A percentile compares a stretch with the other conserved stretches of the same genome.
Evolutionary conservation across 2,888 invertebrate genomes (phyloP).

Genomic region (Dryomyza anilis): DNA sequence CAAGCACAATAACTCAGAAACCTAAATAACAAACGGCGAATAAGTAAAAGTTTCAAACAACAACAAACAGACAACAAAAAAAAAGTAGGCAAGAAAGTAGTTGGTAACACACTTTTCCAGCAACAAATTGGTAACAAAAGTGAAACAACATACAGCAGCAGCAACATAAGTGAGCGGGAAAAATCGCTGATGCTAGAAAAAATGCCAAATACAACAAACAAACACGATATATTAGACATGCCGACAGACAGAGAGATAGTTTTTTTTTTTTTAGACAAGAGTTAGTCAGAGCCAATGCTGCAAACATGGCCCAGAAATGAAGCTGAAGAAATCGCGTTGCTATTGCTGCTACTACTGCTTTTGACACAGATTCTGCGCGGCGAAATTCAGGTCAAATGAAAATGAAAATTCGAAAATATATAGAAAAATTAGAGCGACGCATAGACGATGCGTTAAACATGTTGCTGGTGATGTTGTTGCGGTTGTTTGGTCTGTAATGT

Average conservation of each 20-base stretch:
- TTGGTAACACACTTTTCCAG: conserved; percentile 32
- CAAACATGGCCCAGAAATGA: neutral
- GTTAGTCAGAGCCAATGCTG: neutral
- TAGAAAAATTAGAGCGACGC: conserved; percentile 17
- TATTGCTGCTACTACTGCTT: neutral
- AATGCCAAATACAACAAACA: conserved; percentile 3
- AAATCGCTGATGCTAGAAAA: no score
- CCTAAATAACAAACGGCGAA: neutral
- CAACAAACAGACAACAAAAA: neutral
- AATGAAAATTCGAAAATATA: conserved; percentile 48
- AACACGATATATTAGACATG: no score
- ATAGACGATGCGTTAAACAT: no score
- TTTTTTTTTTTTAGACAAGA: no score
- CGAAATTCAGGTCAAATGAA: conserved; percentile 58
- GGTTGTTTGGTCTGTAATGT: neutral
- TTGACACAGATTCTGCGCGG: conserved; percentile 47
- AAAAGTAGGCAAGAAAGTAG: neutral
- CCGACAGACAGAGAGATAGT: no score
- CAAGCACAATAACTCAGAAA: neutral
- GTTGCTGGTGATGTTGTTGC: neutral
- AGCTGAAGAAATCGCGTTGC: conserved; percentile 30
- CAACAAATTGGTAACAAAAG: conserved; percentile 40
- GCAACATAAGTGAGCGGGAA: conserved; percentile 23
- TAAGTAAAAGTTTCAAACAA: conserved; percentile 14
- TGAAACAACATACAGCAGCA: conserved; percentile 40